Evolutionary conservation across 2,888 invertebrate genomes (phyloP), one percentile per base, ranked within the genome.

Genomic region (Epirrita christyi): DNA sequence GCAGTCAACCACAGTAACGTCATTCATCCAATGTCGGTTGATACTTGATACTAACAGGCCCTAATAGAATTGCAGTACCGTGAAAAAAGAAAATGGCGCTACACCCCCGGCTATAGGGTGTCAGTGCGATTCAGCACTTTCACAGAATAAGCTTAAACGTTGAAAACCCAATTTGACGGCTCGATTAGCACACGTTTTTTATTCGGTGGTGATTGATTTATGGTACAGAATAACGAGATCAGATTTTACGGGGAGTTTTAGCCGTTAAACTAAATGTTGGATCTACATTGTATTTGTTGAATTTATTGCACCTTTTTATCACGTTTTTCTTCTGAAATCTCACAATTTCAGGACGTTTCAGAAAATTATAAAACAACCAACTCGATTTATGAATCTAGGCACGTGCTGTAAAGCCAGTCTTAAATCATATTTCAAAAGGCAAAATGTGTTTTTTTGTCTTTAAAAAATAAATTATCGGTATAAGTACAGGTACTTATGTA

Each of bases 81-180:
- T 83, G 82, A 86, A 86, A 87, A 84, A 83, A 76, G 74, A 82
- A 85, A 86, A 84, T 79, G 79, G 79, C 81, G 79, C 68, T 74
- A 82, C 76, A 69, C 78, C 78, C 74, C 64, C 54, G 49, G 61
- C 59, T 64, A 64, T 66, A 70, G 85, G 84, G 84, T 70, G 85
- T 78, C 75, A 72, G 80, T 76, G 80, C 83, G 78, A 85, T 67
- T 90, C 90, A 89, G 91, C 91, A 84, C 76, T 89, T 89, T 87
- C 69, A 71, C 80, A 75, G 78, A 85, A 86, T 83, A 80, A 82
- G 86, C 86, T 88, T 81, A 80, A 85, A 83, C 80, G 87, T 78
- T 84, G 85, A 86, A 85, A 89, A 90, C 88, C 85, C 87, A 89
- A 91, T 90, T 91, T 91, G 86, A 86, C 86, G 91, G 85, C 78